Evolutionary conservation across 1,140 invertebrate species (phyloP).

Genomic region (Colletes latitarsis): DNA sequence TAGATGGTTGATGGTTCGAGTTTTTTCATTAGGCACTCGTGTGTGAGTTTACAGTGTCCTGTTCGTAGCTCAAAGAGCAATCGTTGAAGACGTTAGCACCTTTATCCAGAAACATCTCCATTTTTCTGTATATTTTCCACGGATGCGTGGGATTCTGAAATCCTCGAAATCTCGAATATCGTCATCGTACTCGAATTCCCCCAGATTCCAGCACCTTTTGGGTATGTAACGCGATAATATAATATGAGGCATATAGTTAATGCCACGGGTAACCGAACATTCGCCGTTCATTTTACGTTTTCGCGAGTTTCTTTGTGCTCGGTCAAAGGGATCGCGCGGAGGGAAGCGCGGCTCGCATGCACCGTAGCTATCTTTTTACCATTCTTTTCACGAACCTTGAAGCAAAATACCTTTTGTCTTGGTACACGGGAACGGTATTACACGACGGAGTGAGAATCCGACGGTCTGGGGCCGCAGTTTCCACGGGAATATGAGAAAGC

Average conservation of each 20-base stretch:
- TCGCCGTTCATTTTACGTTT: constrained; percentile 43
- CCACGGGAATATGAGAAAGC: constrained; percentile 40
- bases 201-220: no score
- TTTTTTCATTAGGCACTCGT: no score
- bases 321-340: constrained; percentile 56
- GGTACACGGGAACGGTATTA: constrained; percentile 40
- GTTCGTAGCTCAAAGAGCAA: no score
- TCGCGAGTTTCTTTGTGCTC: constrained; percentile 36
- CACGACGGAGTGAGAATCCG: background rate
- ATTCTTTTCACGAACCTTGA: constrained; percentile 53
- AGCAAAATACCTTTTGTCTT: constrained; percentile 56
- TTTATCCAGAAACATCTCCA: no score
- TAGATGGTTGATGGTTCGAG: no score
- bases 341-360: constrained; percentile 18
- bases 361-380: constrained; percentile 27
- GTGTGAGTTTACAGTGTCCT: no score
- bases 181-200: no score
- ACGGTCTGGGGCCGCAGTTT: constrained; percentile 9
- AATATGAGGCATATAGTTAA: background rate
- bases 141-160: no score
- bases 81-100: no score
- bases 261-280: background rate
- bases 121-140: no score
- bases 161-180: no score
- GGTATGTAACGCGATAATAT: background rate